These are phyloP conservation scores for Pogonophryne albipinna DNA, from an alignment of 2,797 vertebrate genomes.

Conservation along the genomic window DNA sequence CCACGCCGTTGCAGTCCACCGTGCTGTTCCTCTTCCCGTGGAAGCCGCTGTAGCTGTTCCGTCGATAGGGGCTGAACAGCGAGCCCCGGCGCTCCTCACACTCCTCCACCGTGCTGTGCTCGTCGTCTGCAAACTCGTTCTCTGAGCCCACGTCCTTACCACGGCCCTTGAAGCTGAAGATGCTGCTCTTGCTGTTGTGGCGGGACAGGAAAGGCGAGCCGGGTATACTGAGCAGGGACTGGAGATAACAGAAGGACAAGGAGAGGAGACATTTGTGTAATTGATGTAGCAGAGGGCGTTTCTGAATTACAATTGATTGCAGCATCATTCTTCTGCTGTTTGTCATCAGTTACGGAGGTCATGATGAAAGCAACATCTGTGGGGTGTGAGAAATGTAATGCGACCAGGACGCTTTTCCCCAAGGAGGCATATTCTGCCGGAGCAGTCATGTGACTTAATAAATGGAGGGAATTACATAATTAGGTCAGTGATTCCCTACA, in stretches of 20 bases:
- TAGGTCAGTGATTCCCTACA: slow-evolving; percentile 57
- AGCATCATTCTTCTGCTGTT: slow-evolving; percentile 41
- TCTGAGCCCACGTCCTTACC: slow-evolving; percentile 94
- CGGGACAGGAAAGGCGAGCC: slow-evolving; percentile 97
- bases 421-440: slow-evolving; percentile 26
- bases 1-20: slow-evolving; percentile 99
- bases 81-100: slow-evolving; percentile 95
- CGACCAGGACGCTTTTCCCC: slow-evolving; percentile 31
- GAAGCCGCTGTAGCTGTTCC: slow-evolving; percentile 95
- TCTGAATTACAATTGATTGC: slow-evolving; percentile 50
- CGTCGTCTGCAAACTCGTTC: slow-evolving; percentile 97
- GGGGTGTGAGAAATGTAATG: slow-evolving; percentile 24
- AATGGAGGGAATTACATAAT: slow-evolving; percentile 59
- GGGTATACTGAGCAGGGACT: slow-evolving; percentile 98
- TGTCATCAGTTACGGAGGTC: slow-evolving; percentile 56
- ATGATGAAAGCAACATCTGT: slow-evolving; percentile 55
- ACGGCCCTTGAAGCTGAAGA: slow-evolving; percentile 96
- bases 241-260: slow-evolving; percentile 11
- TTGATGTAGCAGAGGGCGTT: slow-evolving; percentile 18
- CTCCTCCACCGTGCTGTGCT: slow-evolving; percentile 99
- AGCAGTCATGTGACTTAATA: slow-evolving; percentile 52
- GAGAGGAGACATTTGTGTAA: slow-evolving; percentile 28
- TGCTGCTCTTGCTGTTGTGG: slow-evolving; percentile 99
- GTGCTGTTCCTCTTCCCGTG: slow-evolving; percentile 98
- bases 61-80: slow-evolving; percentile 94